Evolutionary conservation across 2,888 invertebrate genomes (phyloP), one percentile per base, ranked within the genome.

Genomic region (Strigamia transsilvanica): DNA sequence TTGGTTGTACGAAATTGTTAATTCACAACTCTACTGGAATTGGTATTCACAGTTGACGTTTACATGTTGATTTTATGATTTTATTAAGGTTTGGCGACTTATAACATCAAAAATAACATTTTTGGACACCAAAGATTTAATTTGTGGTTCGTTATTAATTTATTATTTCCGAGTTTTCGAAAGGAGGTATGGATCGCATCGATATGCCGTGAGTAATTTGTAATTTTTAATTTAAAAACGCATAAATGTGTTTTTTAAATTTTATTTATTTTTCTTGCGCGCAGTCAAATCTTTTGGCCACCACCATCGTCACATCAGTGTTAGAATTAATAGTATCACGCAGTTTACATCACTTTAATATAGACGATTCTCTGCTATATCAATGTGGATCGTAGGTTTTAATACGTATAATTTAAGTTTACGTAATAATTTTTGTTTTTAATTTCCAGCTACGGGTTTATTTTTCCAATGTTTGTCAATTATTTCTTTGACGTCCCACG

Each of bases 401-500:
- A 38, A 27, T 10, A 5, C 38, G 38, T 82, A 27, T 27, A 1
- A 27, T 27, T 27, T 27, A 27, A 27, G 3, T 27, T 27, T 3
- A 27, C n/a, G 3, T 27, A 27, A 2, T 27, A 27, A 27, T 80
- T 42, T 80, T 12, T 46, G 82, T 66, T 61, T 80, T 81, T 4
- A 34, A 23, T 34, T 6, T 38, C 34, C 10, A 88, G 88, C 82
- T 88, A 88, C 84, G 87, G 88, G 79, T 84, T 90, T 34, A 87
- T 90, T 56, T 90, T 90, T 84, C 89, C 90, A 0, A 85, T 90
- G 83, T 90, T 89, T 86, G 88, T 90, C 6, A 89, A 88, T 82
- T 90, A 89, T 85, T 90, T 88, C 85, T 88, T 88, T 85, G 90
- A 90, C 86, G 89, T 90, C 84, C 90, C 90, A 7, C 86, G 89